These are phyloP conservation scores for Oeneis ivallda DNA, from an alignment of 2,888 invertebrate genomes.

Conservation along the genomic window DNA sequence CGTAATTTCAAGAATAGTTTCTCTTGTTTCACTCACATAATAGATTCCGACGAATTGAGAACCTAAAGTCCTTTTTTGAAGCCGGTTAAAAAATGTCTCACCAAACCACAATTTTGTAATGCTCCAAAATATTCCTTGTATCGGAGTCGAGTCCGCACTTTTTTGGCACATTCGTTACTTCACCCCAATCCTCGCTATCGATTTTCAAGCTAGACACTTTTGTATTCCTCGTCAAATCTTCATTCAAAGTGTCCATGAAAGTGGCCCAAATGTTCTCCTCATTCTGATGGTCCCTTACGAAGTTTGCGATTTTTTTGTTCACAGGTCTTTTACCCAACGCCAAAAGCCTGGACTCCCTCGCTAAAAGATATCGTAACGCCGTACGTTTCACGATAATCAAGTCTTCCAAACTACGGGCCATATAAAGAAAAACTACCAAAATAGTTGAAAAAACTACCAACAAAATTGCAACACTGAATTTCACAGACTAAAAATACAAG, in stretches of 20 bases:
- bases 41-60: too few relatives aligned
- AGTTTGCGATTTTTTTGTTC: constrained; percentile 67
- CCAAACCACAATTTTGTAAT: constrained; percentile 41
- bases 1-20: too few relatives aligned
- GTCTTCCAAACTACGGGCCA: constrained; percentile 68
- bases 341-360: constrained; percentile 61
- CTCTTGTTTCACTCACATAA: too few relatives aligned
- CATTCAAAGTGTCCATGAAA: constrained; percentile 62
- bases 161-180: constrained; percentile 5
- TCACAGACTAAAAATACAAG: not conserved
- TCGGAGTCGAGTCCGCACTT: constrained; percentile 6
- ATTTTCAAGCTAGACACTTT: constrained; percentile 58
- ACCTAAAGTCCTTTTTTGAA: too few relatives aligned
- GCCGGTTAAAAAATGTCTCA: constrained; percentile 8
- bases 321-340: constrained; percentile 62
- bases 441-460: constrained; percentile 3
- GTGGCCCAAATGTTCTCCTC: constrained; percentile 53
- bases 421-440: constrained; percentile 41
- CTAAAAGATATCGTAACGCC: constrained; percentile 59
- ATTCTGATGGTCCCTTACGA: constrained; percentile 55
- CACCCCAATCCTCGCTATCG: constrained; percentile 37
- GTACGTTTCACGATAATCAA: constrained; percentile 61
- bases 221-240: constrained; percentile 66
- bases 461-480: constrained; percentile 13
- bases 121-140: constrained; percentile 26